Conservation (phyloP, 2,888 invertebrate genomes). For the Cheilosia urbana region DNA sequence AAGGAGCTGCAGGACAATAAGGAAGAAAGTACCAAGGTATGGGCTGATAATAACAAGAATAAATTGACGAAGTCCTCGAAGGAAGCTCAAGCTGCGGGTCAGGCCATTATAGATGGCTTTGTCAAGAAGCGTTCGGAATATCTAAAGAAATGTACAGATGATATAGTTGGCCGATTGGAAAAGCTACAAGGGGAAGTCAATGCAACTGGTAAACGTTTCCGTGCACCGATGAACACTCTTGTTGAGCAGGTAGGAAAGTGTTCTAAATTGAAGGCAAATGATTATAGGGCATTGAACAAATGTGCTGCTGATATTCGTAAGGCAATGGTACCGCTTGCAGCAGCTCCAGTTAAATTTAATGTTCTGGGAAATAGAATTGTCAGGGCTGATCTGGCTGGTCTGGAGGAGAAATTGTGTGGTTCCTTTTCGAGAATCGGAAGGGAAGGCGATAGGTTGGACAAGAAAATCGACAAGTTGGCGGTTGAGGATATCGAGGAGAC, state of each 20-base stretch:
- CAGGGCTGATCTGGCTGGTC: constrained; percentile 16
- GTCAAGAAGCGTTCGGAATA: constrained; percentile 9
- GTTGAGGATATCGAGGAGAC: constrained; percentile 21
- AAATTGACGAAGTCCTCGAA: constrained; percentile 41
- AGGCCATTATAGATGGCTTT: constrained; percentile 34
- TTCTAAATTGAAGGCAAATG: background rate
- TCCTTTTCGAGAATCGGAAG: constrained; percentile 13
- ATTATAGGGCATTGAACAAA: background rate
- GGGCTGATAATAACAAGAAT: constrained; percentile 8
- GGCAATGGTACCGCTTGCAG: constrained; percentile 16
- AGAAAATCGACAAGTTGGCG: constrained; percentile 16
- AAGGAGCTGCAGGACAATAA: constrained; percentile 12
- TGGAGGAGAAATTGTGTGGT: background rate
- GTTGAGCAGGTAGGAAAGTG: constrained; percentile 29
- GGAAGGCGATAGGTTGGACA: background rate
- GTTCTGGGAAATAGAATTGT: background rate
- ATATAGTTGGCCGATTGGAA: constrained; percentile 12
- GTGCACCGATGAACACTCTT: constrained; percentile 39
- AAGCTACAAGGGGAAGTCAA: constrained; percentile 35
- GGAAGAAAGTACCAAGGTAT: constrained; percentile 6
- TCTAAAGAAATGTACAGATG: constrained; percentile 22
- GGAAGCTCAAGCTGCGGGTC: constrained; percentile 30
- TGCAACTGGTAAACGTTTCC: constrained; percentile 20
- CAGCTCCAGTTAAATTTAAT: constrained; percentile 28
- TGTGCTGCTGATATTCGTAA: constrained; percentile 22